Conservation (phyloP, 2,113 vertebrate genomes). For the Crotophaga sulcirostris region DNA sequence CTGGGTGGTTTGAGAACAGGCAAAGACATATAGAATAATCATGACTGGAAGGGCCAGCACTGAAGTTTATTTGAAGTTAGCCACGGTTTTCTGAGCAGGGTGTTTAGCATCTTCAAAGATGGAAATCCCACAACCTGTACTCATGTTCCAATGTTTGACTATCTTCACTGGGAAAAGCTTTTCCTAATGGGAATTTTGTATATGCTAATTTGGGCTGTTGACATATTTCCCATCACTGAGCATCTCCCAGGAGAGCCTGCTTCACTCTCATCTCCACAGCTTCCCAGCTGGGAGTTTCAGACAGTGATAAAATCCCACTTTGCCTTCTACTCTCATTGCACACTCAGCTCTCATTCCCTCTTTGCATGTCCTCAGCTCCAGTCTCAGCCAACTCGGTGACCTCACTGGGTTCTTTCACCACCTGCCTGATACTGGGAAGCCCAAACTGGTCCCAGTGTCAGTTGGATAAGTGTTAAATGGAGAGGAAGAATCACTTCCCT, state of each 20-base stretch:
- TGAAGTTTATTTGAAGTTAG: not conserved
- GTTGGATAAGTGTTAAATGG: not conserved
- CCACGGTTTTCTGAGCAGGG: not conserved
- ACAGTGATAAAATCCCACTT: not conserved
- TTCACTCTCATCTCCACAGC: not conserved
- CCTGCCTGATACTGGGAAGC: not conserved
- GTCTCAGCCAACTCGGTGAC: not conserved
- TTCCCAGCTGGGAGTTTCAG: not conserved
- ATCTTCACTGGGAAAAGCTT: not conserved
- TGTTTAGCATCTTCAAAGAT: not conserved
- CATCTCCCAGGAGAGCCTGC: not conserved
- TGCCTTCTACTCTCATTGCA: not conserved
- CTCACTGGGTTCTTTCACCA: not conserved
- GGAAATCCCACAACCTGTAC: not conserved
- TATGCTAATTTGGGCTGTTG: not conserved
- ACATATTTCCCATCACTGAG: not conserved
- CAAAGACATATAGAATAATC: not conserved
- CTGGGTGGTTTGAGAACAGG: not conserved
- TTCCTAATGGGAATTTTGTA: not conserved
- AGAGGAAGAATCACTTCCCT: not conserved
- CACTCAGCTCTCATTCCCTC: not conserved
- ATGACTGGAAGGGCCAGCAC: not conserved
- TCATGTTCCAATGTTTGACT: not conserved
- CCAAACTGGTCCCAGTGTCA: not conserved
- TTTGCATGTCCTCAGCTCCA: not conserved